Evolutionary conservation across 2,888 invertebrate genomes (phyloP).

Genomic region (Ophioninae sp.): DNA sequence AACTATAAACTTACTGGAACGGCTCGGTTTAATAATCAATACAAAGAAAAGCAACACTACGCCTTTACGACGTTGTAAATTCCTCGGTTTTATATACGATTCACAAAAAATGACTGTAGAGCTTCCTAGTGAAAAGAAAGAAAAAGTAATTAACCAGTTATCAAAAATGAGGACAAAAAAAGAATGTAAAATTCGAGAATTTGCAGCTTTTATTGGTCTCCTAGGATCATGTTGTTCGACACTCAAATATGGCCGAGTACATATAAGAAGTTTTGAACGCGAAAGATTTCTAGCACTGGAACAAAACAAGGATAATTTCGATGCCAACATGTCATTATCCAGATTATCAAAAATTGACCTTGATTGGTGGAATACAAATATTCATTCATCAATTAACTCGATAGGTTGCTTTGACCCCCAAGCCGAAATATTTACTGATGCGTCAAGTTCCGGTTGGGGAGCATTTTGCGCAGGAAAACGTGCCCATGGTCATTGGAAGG

Average conservation of each 20-base stretch:
- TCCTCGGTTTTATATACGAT: constrained; percentile 53
- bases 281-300: constrained; percentile 53
- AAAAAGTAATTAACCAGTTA: constrained; percentile 21
- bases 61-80: constrained; percentile 31
- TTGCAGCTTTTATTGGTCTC: constrained; percentile 54
- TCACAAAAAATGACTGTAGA: constrained; percentile 34
- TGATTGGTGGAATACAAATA: constrained; percentile 15
- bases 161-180: neutral
- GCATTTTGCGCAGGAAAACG: constrained; percentile 6
- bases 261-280: constrained; percentile 56
- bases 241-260: neutral
- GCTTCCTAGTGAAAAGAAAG: constrained; percentile 47
- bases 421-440: constrained; percentile 39
- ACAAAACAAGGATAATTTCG: constrained; percentile 46
- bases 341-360: constrained; percentile 6
- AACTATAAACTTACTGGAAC: constrained; percentile 13
- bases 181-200: constrained; percentile 49
- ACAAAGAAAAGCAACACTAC: constrained; percentile 39
- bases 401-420: neutral
- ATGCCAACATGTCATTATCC: constrained; percentile 38
- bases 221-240: constrained; percentile 52
- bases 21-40: constrained; percentile 35
- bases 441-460: constrained; percentile 34
- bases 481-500: constrained; percentile 47
- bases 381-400: neutral